Conservation (phyloP, 1,140 invertebrate genomes). For the Zophobas atratus region DNA sequence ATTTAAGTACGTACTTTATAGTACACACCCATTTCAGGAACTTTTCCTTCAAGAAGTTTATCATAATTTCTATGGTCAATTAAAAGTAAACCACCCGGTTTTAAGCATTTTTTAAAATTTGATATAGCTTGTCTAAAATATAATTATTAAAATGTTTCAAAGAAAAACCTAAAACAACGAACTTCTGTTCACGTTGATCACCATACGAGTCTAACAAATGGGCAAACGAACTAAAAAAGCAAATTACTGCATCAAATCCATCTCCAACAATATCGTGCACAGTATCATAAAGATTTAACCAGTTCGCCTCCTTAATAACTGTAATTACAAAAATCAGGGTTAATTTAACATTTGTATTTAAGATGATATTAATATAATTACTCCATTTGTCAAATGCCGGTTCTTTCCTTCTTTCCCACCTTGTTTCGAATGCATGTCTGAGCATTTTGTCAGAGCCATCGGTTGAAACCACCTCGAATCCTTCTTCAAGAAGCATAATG, state of each 20-base stretch:
- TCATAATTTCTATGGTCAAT: slow-evolving; percentile 94
- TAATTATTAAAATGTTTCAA: not conserved
- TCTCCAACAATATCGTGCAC: slow-evolving; percentile 73
- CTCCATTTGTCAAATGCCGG: slow-evolving; percentile 86
- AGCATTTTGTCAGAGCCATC: slow-evolving; percentile 95
- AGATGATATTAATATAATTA: slow-evolving; percentile 67
- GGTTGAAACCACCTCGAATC: slow-evolving; percentile 87
- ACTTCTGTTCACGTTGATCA: slow-evolving; percentile 85
- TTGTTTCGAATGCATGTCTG: slow-evolving; percentile 87
- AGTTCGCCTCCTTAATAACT: slow-evolving; percentile 89
- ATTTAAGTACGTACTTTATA: slow-evolving; percentile 81
- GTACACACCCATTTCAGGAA: slow-evolving; percentile 87
- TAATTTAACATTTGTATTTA: slow-evolving; percentile 16
- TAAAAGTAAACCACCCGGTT: slow-evolving; percentile 86
- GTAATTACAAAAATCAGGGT: slow-evolving; percentile 50
- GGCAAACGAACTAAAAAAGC: slow-evolving; percentile 91
- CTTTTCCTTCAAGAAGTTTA: slow-evolving; percentile 79
- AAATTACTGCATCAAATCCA: slow-evolving; percentile 87
- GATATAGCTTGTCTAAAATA: slow-evolving; percentile 73
- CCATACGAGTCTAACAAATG: slow-evolving; percentile 85
- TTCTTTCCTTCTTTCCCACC: slow-evolving; percentile 88
- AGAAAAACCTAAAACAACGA: slow-evolving; percentile 54
- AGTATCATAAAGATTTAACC: slow-evolving; percentile 82
- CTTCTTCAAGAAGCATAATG: slow-evolving; percentile 89
- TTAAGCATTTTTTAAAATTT: slow-evolving; percentile 86